Evolutionary conservation across 1,140 invertebrate genomes (phyloP), one percentile per base, ranked within the genome.

Genomic region (Drosophila guanche): DNA sequence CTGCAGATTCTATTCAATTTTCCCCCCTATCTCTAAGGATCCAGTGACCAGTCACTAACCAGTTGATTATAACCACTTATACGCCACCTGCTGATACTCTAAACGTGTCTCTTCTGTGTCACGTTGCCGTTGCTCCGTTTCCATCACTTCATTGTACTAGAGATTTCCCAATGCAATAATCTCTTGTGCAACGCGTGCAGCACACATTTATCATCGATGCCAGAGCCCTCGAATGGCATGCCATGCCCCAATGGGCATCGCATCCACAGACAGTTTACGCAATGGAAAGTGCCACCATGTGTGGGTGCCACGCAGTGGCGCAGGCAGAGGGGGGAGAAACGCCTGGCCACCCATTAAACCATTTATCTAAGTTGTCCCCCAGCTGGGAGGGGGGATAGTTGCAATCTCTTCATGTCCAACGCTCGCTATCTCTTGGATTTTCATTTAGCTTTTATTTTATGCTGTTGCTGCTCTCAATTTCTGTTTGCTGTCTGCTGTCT

Each of bases 121-220:
- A 33, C 29, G 29, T 33, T 33, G 29, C 8, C 29, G 29, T 33
- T 33, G 29, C 8, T 25, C 25, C 25, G 5, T 50, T 12, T 6
- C 10, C 29, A 3, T 33, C 20, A 54, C 50, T 41, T 68, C 70
- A 51, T 56, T 58, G 10, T 12, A 37, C 33, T 10, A 77, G 80
- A 65, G 72, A 86, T 85, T 63, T 68, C 7, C 68, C 45, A 50
- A 69, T 76, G 80, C 81, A 66, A 79, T 37, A 37, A 37, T 66
- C 68, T 37, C 80, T 77, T 62, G 50, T 65, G 59, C 52, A 74
- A 74, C 60, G 29, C 29, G 50, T 66, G 55, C 50, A 57, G 41
- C 53, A 65, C 63, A 67, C 83, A 88, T 85, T 85, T 81, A 88
- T 85, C 83, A 85, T 88, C 69, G 77, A 61, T 65, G 58, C 25